Conservation (phyloP, 2,888 invertebrate genomes). For the Nomada flava region DNA sequence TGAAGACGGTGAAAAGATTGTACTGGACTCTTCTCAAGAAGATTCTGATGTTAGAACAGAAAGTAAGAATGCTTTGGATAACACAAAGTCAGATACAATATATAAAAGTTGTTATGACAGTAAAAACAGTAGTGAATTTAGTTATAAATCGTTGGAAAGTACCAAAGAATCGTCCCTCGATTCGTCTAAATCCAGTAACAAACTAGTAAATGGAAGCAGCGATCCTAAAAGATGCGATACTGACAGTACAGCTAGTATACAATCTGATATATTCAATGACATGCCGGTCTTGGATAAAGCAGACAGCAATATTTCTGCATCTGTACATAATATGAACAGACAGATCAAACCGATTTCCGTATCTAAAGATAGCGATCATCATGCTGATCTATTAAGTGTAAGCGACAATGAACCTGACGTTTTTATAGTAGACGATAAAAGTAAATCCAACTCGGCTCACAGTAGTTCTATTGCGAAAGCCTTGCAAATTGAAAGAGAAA, state of each 20-base stretch:
- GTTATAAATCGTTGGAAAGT: constrained; percentile 62
- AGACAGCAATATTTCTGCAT: constrained; percentile 6
- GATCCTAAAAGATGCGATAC: constrained; percentile 65
- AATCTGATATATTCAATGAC: constrained; percentile 66
- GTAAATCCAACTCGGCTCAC: constrained; percentile 62
- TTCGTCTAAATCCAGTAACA: constrained; percentile 45
- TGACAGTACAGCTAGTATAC: constrained; percentile 64
- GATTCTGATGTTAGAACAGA: constrained; percentile 46
- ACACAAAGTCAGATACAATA: constrained; percentile 56
- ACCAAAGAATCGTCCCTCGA: constrained; percentile 63
- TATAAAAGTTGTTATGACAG: constrained; percentile 66
- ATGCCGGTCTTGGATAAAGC: constrained; percentile 47
- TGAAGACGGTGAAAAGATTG: constrained; percentile 77
- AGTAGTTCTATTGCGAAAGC: constrained; percentile 62
- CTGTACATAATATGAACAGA: constrained; percentile 34
- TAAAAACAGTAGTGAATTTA: constrained; percentile 66
- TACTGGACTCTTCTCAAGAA: constrained; percentile 76
- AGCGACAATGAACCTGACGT: constrained; percentile 79
- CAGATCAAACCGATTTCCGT: constrained; percentile 35
- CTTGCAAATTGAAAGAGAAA: constrained; percentile 75
- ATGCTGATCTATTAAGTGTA: constrained; percentile 72
- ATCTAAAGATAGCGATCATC: constrained; percentile 59
- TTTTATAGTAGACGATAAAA: constrained; percentile 70
- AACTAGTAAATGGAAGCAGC: constrained; percentile 72
- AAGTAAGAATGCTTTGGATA: constrained; percentile 44